These are phyloP conservation scores for Neofelis nebulosa DNA, from an alignment of 2,113 vertebrate genomes.

Conservation along the genomic window DNA sequence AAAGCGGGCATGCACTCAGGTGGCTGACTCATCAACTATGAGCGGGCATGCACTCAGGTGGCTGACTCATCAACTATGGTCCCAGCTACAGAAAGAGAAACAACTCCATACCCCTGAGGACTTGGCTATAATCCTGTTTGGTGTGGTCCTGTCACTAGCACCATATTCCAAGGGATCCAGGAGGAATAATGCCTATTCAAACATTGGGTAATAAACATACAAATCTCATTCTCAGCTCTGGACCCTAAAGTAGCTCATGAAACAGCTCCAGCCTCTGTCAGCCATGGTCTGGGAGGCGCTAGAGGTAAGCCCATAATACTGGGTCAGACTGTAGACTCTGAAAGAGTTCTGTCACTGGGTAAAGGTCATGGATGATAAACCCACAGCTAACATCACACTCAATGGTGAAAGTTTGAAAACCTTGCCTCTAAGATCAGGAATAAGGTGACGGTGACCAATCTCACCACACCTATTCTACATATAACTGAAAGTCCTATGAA, in stretches of 20 bases:
- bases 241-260: no score
- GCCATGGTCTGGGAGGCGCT: background rate
- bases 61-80: no score
- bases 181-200: background rate
- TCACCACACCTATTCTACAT: background rate
- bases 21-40: no score
- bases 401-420: background rate
- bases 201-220: background rate
- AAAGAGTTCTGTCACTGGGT: background rate
- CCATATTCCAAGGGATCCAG: background rate
- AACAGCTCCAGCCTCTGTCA: no score
- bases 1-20: background rate
- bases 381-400: background rate
- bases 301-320: background rate
- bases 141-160: background rate
- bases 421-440: background rate
- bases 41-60: no score
- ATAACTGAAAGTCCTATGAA: background rate
- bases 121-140: background rate
- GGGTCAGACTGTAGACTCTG: background rate
- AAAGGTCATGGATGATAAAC: background rate
- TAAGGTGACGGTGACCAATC: background rate
- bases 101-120: background rate
- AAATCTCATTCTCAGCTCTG: background rate
- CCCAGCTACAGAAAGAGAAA: background rate